These are phyloP conservation scores for Himalopsyche japonica DNA, from an alignment of 2,888 invertebrate genomes.

Conservation along the genomic window DNA sequence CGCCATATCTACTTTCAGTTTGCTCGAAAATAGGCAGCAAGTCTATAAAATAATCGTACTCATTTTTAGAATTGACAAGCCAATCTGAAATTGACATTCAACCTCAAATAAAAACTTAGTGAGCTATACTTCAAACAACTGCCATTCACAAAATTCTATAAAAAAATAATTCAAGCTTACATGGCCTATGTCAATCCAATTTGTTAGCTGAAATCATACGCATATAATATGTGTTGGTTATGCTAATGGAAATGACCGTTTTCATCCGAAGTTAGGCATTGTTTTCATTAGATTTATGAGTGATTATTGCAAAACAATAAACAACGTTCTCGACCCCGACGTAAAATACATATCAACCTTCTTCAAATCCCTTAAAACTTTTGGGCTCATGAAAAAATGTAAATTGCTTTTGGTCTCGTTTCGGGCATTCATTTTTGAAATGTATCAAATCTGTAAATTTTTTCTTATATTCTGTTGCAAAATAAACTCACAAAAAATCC, in stretches of 20 bases:
- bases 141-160: not conserved
- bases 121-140: no score
- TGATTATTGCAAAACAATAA: conserved; percentile 34
- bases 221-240: not conserved
- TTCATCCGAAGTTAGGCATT: conserved; percentile 23
- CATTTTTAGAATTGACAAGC: no score
- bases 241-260: conserved; percentile 11
- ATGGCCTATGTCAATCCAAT: not conserved
- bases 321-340: conserved; percentile 12
- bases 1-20: no score
- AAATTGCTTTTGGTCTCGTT: not conserved
- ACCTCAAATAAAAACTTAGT: no score
- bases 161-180: no score
- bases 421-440: not conserved
- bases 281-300: conserved; percentile 22
- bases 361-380: conserved; percentile 9
- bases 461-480: no score
- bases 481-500: no score
- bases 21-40: no score
- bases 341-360: conserved; percentile 3
- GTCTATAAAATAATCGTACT: no score
- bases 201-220: not conserved
- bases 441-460: no score
- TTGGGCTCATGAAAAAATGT: not conserved
- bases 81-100: no score